A percentile compares a stretch with the other conserved stretches of the same genome.
These are phyloP conservation scores for Hypselothyrea guttata DNA, from an alignment of 2,888 invertebrate genomes.

Conservation along the genomic window DNA sequence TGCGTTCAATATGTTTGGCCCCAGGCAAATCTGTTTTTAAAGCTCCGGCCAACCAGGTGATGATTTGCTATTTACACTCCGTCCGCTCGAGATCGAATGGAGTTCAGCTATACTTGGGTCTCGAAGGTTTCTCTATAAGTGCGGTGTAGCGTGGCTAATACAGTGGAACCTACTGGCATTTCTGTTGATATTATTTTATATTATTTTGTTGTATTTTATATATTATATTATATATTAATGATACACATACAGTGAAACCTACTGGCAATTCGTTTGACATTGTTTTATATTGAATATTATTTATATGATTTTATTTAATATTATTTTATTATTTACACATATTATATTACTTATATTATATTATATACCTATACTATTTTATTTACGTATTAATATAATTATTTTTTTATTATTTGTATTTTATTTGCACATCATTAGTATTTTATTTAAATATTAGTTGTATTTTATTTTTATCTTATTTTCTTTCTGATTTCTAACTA, in stretches of 20 bases:
- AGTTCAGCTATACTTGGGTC: conserved; percentile 3
- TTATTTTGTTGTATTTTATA: too few species aligned
- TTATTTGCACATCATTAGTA: not conserved
- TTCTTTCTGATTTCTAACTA: too few species aligned
- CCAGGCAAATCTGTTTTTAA: conserved; percentile 46
- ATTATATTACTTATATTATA: too few species aligned
- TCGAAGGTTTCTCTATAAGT: conserved; percentile 11
- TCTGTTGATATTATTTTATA: conserved; percentile 32
- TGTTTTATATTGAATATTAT: conserved; percentile 8
- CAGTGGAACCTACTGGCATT: not conserved
- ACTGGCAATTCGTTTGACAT: too few species aligned
- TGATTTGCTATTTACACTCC: conserved; percentile 59
- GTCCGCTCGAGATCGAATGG: conserved; percentile 3
- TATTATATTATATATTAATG: too few species aligned
- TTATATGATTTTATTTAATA: not conserved
- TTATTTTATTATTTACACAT: too few species aligned
- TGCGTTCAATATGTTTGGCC: conserved; percentile 48
- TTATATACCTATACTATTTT: too few species aligned
- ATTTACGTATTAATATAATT: not conserved
- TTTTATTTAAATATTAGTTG: not conserved
- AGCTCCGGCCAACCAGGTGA: conserved; percentile 51
- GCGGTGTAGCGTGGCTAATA: not conserved
- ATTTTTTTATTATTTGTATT: not conserved
- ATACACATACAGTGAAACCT: too few species aligned
- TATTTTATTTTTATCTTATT: too few species aligned